Evolutionary conservation across 2,113 vertebrate genomes (phyloP).

Genomic region (Ciconia maguari): DNA sequence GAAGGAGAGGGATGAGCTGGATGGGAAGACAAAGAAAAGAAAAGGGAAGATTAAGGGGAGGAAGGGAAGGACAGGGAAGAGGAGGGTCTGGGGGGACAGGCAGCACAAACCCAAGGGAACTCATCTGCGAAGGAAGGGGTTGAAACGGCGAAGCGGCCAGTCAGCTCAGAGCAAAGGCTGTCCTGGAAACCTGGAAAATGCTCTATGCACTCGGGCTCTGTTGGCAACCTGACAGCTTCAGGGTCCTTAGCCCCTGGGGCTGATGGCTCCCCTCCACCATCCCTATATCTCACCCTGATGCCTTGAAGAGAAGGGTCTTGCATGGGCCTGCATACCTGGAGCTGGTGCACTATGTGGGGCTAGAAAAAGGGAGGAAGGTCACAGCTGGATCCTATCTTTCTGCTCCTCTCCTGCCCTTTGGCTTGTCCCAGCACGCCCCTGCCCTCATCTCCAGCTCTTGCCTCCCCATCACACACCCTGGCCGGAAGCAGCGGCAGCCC

Average conservation of each 20-base stretch:
- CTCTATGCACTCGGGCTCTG: fast-evolving
- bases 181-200: background rate
- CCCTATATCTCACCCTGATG: fast-evolving
- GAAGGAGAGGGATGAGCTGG: background rate
- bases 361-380: background rate
- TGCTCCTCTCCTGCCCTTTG: background rate
- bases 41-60: background rate
- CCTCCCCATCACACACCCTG: no score
- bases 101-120: background rate
- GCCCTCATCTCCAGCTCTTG: background rate
- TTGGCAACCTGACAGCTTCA: background rate
- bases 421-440: background rate
- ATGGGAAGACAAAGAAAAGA: background rate
- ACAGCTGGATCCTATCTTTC: background rate
- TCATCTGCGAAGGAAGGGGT: background rate
- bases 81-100: background rate
- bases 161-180: background rate
- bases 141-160: background rate
- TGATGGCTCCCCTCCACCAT: background rate
- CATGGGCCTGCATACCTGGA: background rate
- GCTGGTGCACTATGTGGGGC: background rate
- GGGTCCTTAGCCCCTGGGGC: background rate
- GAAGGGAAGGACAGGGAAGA: background rate
- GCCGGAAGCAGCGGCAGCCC: fast-evolving
- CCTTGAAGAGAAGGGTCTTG: background rate